Evolutionary conservation across 2,888 invertebrate genomes (phyloP).

Genomic region (Ormia ochracea): DNA sequence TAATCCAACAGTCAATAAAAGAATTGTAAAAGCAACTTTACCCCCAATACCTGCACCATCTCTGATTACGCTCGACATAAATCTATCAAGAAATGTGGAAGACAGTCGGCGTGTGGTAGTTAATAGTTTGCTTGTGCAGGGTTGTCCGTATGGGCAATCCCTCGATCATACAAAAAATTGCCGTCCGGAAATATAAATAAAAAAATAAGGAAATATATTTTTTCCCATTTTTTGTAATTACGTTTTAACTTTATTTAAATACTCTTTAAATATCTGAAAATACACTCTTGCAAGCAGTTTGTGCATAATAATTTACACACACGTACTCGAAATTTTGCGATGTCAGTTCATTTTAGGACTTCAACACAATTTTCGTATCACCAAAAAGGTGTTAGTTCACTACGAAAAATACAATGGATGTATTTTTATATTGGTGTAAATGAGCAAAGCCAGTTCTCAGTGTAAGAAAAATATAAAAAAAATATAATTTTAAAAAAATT

Average conservation of each 20-base stretch:
- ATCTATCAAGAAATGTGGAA: slow-evolving; percentile 63
- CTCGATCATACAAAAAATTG: slow-evolving; percentile 62
- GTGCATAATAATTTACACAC: no score
- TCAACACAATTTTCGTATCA: no score
- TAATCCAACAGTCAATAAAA: slow-evolving; percentile 56
- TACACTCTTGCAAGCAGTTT: background rate
- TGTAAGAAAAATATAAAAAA: no score
- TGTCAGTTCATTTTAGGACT: no score
- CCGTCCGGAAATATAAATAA: slow-evolving; percentile 38
- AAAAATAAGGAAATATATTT: background rate
- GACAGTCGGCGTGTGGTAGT: slow-evolving; percentile 49
- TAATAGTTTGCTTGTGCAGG: slow-evolving; percentile 68
- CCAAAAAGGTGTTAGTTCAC: no score
- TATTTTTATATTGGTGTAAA: no score
- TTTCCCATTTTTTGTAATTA: background rate
- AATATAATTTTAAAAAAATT: no score
- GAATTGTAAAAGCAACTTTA: slow-evolving; percentile 70
- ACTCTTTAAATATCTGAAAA: background rate
- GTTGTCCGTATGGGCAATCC: slow-evolving; percentile 63
- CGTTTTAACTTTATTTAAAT: background rate
- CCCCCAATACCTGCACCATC: slow-evolving; percentile 66
- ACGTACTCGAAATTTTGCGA: no score
- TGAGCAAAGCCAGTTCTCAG: no score
- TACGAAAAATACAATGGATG: no score
- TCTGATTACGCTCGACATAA: slow-evolving; percentile 37